Base-by-base conservation (phyloP, 2,797 vertebrate species). In the Sparidentex hasta region DNA sequence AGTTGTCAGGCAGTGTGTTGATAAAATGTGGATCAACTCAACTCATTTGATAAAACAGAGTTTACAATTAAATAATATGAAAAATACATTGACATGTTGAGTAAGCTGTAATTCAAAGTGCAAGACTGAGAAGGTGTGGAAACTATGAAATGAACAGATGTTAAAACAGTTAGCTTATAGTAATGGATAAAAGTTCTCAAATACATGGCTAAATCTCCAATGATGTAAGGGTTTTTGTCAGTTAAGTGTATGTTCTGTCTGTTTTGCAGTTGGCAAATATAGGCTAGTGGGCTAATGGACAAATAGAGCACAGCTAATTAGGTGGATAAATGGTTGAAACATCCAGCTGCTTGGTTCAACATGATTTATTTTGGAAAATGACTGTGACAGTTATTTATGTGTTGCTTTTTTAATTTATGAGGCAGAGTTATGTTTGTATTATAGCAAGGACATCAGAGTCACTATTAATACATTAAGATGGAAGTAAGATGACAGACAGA, bases 1-100 rank as follows among this genome's bases (percentile, higher is more conserved):
- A 11, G 23, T 11, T 27, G 27, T 12, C 13, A 41, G 17, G n/a
- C 8, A 25, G 12, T 12, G 5, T 4, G 0, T 59, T 9, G 17
- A 57, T 51, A 56, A 6, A 27, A 48, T 44, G 20, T 2, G 8
- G 17, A 47, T 17, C n/a, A 27, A n/a, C 47, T 29, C 9, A 44
- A 23, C 18, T 27, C 0, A 25, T 38, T 43, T 27, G 21, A 44
- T 52, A 21, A 29, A 18, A 43, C 1, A 21, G 33, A 38, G n/a
- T 62, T 71, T 62, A 44, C 21, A 43, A 11, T 57, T 74, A 41
- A 7, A 74, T 55, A 2, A 52, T 12, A 33, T 9, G 23, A 63
- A 16, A 14, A 51, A 51, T 8, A 73, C 43, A 25, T 25, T 38
- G 33, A 38, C 8, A 38, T 38, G 33, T 38, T 38, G 17, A 57